Percentiles rank a stretch among this genome's conserved stretches.
Conservation (phyloP, 1,140 invertebrate species). For the Aphelenchoides besseyi region DNA sequence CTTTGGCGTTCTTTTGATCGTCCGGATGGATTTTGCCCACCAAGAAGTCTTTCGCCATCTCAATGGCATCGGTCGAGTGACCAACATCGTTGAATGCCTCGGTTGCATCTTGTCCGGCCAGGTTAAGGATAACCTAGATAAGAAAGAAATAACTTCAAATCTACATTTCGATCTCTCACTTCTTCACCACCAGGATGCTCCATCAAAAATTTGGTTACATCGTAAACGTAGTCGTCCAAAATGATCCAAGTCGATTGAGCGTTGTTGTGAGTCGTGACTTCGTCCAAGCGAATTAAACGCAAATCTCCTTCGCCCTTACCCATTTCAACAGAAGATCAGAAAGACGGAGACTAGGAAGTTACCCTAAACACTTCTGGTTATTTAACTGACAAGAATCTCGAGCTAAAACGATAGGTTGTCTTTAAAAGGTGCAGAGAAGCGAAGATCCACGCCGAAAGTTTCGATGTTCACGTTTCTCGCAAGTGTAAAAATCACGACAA, state of each 20-base stretch:
- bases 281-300: slow-evolving; percentile 41
- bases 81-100: slow-evolving; percentile 91
- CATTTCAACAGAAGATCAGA: neutral
- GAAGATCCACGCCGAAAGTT: no score
- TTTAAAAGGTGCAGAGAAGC: no score
- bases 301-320: neutral
- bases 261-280: slow-evolving; percentile 67
- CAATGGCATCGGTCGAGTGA: slow-evolving; percentile 87
- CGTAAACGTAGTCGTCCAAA: slow-evolving; percentile 69
- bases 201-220: slow-evolving; percentile 70
- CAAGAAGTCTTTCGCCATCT: slow-evolving; percentile 85
- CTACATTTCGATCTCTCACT: no score
- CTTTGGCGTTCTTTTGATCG: slow-evolving; percentile 34
- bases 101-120: slow-evolving; percentile 77
- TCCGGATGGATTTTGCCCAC: slow-evolving; percentile 80
- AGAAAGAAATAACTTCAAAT: neutral
- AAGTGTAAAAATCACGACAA: no score
- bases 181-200: slow-evolving; percentile 93
- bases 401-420: no score
- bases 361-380: no score
- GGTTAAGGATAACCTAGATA: slow-evolving; percentile 71
- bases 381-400: no score
- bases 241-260: slow-evolving; percentile 68
- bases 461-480: no score
- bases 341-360: slow-evolving; percentile 5